Conservation (phyloP, 2,113 vertebrate genomes). For the Deroptyus accipitrinus region DNA sequence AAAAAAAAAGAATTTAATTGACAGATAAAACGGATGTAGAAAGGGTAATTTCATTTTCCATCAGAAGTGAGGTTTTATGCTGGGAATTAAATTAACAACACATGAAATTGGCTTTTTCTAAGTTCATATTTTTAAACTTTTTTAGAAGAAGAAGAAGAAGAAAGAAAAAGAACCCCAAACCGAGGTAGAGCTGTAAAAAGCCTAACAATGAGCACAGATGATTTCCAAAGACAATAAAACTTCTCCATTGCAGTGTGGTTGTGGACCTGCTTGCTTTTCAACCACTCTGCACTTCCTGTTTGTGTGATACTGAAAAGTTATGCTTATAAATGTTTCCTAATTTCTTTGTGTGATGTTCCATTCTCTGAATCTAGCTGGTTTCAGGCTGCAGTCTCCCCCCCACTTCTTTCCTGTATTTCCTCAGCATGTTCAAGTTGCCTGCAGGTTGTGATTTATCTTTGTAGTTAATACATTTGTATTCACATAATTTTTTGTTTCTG, state of each 20-base stretch:
- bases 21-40: constrained; percentile 76
- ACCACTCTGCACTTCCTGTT: background rate
- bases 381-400: background rate
- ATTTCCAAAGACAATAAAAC: constrained; percentile 45
- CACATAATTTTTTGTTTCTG: constrained; percentile 22
- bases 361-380: background rate
- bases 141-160: constrained; percentile 12
- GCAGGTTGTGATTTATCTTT: constrained; percentile 27
- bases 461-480: constrained; percentile 33
- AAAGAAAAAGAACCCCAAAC: constrained; percentile 43
- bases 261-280: background rate
- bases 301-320: constrained; percentile 6
- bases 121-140: constrained; percentile 73
- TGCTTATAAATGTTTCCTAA: constrained; percentile 16
- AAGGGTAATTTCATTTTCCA: constrained; percentile 80
- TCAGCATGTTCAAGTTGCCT: background rate
- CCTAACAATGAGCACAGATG: constrained; percentile 21
- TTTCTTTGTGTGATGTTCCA: background rate
- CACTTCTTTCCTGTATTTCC: background rate
- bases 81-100: constrained; percentile 81
- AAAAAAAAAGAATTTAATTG: constrained; percentile 70
- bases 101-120: constrained; percentile 81
- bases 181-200: constrained; percentile 62
- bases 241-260: background rate
- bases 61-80: constrained; percentile 78